Base-by-base conservation (phyloP, 2,888 invertebrate genomes). In the Scrobipalpa costella region DNA sequence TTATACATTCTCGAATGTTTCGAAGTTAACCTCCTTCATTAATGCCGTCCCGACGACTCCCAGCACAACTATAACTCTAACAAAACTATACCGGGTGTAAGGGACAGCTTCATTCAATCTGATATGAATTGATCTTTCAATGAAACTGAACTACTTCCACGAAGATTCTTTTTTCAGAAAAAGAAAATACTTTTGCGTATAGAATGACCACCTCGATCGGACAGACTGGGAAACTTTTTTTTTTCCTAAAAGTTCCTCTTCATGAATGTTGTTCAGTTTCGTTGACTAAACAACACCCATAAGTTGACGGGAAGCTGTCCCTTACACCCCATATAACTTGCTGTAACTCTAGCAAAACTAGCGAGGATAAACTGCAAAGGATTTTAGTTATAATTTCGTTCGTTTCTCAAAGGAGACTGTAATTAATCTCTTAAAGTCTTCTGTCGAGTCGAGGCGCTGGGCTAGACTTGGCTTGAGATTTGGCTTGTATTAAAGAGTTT, bases 341-440 rank as follows among this genome's bases (percentile, higher is more conserved):
- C 5, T 27, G 5, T 21, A 21, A 52, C 50, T 52, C 27, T 21
- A 7, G 19, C 21, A 52, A 59, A 59, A 59, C 59, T 55, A 47
- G 33, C 15, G n/a, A 49, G 49, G 60, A 59, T 55, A 61, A 64
- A 64, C 64, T 61, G 61, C 17, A n/a, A 8, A 38, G 57, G 64
- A 64, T 61, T 57, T 36, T 38, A 64, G 40, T 59, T 62, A 59
- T 44, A 62, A 62, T 52, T 59, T 60, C 47, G 50, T 58, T 62
- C 62, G 62, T 64, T 62, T 62, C 62, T 61, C 64, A 64, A 57
- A 62, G 61, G 50, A 52, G 50, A 57, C 64, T 57, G 64, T 62
- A 62, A 65, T 65, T 65, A 65, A 65, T 65, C 55, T 59, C 60
- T 59, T 58, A 58, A 57, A 62, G 62, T 61, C 64, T 34, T 19